Evolutionary conservation across 2,113 vertebrate species (phyloP), one percentile per base, ranked within the genome.

Genomic region (Phaethon lepturus): DNA sequence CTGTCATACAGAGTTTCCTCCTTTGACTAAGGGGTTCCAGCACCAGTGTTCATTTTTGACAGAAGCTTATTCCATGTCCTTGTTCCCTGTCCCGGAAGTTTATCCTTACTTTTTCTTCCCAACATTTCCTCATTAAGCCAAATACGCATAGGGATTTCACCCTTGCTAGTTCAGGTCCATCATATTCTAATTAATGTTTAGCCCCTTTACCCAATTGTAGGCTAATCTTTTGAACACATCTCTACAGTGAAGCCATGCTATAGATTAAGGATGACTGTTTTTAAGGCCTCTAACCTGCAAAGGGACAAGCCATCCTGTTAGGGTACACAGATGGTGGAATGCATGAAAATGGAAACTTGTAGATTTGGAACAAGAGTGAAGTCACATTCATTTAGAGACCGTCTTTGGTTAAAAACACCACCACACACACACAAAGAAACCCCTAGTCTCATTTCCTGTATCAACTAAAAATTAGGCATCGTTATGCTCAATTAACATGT

Each of bases 381-480:
- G 25, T 49, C 14, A 49, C 4, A 26, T 3, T 8, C 9, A 45
- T 49, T 53, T 63, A 16, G 25, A 62, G 15, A 73, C 2, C 10
- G 52, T 17, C 55, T 82, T 90, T 55, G 9, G 10, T 92, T 75
- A 49, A 55, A 72, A 88, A 56, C 5, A 50, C 2, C 10, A 13
- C 5, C 6, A 53, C 7, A 26, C 2, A 47, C 0, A 35, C 5
- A 47, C 6, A 17, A 29, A 76, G 24, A 10, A 9, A 11, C 1
- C 19, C 31, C 42, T 45, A 18, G 4, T 53, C 7, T 68, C 22
- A 35, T 9, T 52, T 91, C 25, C 28, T 25, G 1, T 50, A 68
- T 64, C 44, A 90, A 60, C 33, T 40, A 23, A 60, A 82, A 95
- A 47, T 55, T 74, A 90, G n/a, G 23, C 29, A 50, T 59, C 4